Evolutionary conservation across 2,797 vertebrate species (phyloP).

Genomic region (Sternotherus odoratus): DNA sequence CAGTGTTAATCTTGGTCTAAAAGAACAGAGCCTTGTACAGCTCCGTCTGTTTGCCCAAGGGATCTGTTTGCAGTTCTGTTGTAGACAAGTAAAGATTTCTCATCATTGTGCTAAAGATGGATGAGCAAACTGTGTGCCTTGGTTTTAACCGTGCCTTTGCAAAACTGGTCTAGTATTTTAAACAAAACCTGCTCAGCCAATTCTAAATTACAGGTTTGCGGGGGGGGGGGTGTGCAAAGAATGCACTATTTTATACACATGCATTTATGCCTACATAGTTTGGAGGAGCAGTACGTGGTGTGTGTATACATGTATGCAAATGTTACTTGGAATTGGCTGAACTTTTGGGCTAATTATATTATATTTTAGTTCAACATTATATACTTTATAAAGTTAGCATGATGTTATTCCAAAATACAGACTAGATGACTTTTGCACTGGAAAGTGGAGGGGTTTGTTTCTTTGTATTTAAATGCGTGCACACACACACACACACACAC

Average conservation of each 20-base stretch:
- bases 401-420: neutral
- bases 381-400: neutral
- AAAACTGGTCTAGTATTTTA: slow-evolving; percentile 4
- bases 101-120: neutral
- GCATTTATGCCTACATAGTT: too few species aligned
- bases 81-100: neutral
- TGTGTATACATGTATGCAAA: too few species aligned
- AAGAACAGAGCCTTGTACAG: neutral
- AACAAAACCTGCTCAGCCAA: slow-evolving; percentile 28
- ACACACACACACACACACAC: too few species aligned
- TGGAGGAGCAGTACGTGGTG: neutral
- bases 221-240: too few species aligned
- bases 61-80: neutral
- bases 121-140: neutral
- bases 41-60: neutral
- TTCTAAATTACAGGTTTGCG: slow-evolving; percentile 23
- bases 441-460: neutral
- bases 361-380: neutral
- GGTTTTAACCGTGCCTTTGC: neutral
- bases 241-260: neutral
- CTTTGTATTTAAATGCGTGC: neutral
- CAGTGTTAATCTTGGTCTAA: slow-evolving; percentile 4
- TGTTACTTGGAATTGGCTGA: neutral
- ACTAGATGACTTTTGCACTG: neutral
- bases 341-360: neutral